phyloP scores from a whole-genome alignment of 2,888 invertebrate species.

The Troides oblongomaculatus region DNA sequence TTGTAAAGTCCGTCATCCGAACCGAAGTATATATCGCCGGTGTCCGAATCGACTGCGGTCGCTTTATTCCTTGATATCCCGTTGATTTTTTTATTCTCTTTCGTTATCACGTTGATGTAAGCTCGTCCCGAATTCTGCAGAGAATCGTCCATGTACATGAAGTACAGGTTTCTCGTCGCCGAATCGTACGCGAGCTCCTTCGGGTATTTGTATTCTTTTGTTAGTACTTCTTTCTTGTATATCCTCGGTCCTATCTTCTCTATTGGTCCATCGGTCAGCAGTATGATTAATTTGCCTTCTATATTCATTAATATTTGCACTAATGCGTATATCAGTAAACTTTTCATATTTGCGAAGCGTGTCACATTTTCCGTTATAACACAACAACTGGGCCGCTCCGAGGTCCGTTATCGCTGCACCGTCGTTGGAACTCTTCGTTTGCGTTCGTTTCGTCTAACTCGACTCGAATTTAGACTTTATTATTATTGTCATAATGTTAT shows the following conservation, averaged over 20 bases:
- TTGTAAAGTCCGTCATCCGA: slow-evolving; percentile 67
- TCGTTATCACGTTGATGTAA: slow-evolving; percentile 59
- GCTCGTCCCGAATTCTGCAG: slow-evolving; percentile 66
- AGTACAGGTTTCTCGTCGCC: slow-evolving; percentile 62
- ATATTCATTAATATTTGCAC: slow-evolving; percentile 42
- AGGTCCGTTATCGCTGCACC: slow-evolving; percentile 52
- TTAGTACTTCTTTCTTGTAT: slow-evolving; percentile 62
- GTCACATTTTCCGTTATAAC: slow-evolving; percentile 6
- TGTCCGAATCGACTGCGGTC: slow-evolving; percentile 59
- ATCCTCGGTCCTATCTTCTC: slow-evolving; percentile 57
- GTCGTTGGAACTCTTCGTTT: slow-evolving; percentile 44
- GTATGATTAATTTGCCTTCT: slow-evolving; percentile 51
- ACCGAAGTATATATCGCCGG: slow-evolving; percentile 68
- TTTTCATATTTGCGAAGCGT: slow-evolving; percentile 37
- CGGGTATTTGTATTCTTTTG: slow-evolving; percentile 52
- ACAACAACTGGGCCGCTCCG: slow-evolving; percentile 29
- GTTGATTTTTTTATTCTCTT: slow-evolving; percentile 52
- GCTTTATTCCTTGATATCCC: slow-evolving; percentile 66
- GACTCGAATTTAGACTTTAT: slow-evolving; percentile 1
- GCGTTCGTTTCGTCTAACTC: slow-evolving; percentile 27
- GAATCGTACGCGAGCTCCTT: slow-evolving; percentile 69
- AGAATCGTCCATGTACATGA: slow-evolving; percentile 70
- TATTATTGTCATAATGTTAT: neutral
- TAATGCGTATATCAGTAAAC: slow-evolving; percentile 35
- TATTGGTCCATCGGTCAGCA: slow-evolving; percentile 55